Evolutionary conservation across 2,113 vertebrate species (phyloP).

Genomic region (Cheilinus undulatus): DNA sequence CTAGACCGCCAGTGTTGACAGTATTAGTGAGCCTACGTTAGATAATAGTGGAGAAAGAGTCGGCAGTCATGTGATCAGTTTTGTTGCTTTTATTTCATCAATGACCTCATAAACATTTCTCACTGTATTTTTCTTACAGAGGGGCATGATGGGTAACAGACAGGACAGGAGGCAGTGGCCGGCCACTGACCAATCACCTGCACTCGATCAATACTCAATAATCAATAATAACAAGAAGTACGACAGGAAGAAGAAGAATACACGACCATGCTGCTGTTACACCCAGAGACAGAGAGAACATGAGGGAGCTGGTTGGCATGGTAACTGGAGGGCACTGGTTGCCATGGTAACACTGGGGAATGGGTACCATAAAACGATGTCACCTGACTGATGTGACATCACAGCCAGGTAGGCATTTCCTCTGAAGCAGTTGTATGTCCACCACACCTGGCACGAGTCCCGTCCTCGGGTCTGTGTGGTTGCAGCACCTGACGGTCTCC

Average conservation of each 20-base stretch:
- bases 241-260: constrained; percentile 30
- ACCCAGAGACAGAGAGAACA: constrained; percentile 3
- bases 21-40: no score
- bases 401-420: background rate
- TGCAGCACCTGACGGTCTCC: constrained; percentile 8
- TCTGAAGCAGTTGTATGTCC: background rate
- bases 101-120: constrained; percentile 69
- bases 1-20: no score
- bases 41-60: background rate
- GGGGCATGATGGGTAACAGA: constrained; percentile 77
- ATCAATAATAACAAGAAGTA: constrained; percentile 31
- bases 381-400: background rate
- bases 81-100: constrained; percentile 61
- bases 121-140: constrained; percentile 76
- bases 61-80: constrained; percentile 20
- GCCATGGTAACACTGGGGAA: background rate
- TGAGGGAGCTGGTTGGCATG: constrained; percentile 12
- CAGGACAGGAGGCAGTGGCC: constrained; percentile 85
- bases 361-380: constrained; percentile 1
- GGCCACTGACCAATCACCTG: constrained; percentile 82
- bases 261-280: constrained; percentile 36
- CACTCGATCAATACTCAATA: constrained; percentile 31
- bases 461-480: background rate
- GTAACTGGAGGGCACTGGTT: background rate
- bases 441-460: background rate